Evolutionary conservation across 2,888 invertebrate genomes (phyloP).

Genomic region (Eupithecia subfuscata): DNA sequence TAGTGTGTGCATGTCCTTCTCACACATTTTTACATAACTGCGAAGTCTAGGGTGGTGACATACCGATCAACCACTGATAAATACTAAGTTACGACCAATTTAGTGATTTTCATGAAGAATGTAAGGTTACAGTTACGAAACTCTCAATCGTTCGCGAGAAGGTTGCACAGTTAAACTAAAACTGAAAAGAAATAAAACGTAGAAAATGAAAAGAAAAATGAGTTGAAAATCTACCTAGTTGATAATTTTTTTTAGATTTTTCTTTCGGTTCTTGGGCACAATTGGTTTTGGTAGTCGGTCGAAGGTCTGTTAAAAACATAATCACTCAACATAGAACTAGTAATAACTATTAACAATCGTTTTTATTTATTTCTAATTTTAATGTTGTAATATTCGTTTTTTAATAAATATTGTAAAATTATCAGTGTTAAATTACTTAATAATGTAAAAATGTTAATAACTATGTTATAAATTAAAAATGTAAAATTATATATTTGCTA

Average conservation of each 20-base stretch:
- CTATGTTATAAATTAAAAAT: too few species aligned
- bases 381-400: too few species aligned
- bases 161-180: not conserved
- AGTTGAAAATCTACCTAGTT: too few species aligned
- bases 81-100: slow-evolving; percentile 43
- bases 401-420: too few species aligned
- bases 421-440: too few species aligned
- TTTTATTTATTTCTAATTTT: too few species aligned
- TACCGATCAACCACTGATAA: slow-evolving; percentile 42
- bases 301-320: too few species aligned
- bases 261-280: too few species aligned
- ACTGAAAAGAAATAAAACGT: not conserved
- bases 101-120: slow-evolving; percentile 23
- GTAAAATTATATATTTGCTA: too few species aligned
- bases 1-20: slow-evolving; percentile 54
- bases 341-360: not conserved
- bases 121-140: not conserved
- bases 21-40: slow-evolving; percentile 49
- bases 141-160: not conserved
- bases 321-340: not conserved
- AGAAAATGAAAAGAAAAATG: not conserved
- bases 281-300: too few species aligned
- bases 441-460: too few species aligned
- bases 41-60: slow-evolving; percentile 34
- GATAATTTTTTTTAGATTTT: too few species aligned